Conservation (phyloP, 2,797 vertebrate species). For the Channa striata region DNA sequence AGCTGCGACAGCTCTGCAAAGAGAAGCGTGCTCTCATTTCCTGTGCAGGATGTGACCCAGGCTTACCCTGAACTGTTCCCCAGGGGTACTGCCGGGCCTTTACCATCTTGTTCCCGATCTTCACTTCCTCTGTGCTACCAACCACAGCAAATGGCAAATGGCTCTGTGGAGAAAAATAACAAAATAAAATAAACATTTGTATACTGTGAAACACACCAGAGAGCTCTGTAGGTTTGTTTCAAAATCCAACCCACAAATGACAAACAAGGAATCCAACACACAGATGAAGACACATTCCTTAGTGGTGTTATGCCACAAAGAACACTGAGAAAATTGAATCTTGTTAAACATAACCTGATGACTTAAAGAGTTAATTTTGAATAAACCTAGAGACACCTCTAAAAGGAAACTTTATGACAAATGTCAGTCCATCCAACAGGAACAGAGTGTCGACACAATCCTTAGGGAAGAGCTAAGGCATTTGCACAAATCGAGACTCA, state of each 20-base stretch:
- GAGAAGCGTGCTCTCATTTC: constrained; percentile 67
- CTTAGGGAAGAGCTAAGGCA: constrained; percentile 22
- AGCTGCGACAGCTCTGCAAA: constrained; percentile 29
- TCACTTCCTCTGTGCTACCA: constrained; percentile 97
- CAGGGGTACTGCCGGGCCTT: constrained; percentile 98
- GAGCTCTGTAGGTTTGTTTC: background rate
- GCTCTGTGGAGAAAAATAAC: constrained; percentile 88
- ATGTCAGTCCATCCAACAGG: constrained; percentile 9
- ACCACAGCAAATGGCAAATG: constrained; percentile 98
- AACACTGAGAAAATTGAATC: background rate
- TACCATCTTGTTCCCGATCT: constrained; percentile 99
- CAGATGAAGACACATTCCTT: background rate
- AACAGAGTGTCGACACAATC: constrained; percentile 22
- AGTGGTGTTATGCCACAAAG: background rate
- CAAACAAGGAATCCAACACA: background rate
- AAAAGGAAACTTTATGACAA: background rate
- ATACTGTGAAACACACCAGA: constrained; percentile 7
- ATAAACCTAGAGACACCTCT: background rate
- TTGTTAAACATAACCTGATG: background rate
- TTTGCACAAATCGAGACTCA: constrained; percentile 33
- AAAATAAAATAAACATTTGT: background rate
- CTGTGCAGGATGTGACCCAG: constrained; percentile 67
- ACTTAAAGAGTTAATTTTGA: constrained; percentile 2
- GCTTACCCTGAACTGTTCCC: constrained; percentile 97
- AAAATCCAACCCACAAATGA: background rate